Percentiles rank a stretch among this genome's conserved stretches.
These are phyloP conservation scores for Rhinogobio ventralis DNA, from an alignment of 2,797 vertebrate species.

Conservation along the genomic window DNA sequence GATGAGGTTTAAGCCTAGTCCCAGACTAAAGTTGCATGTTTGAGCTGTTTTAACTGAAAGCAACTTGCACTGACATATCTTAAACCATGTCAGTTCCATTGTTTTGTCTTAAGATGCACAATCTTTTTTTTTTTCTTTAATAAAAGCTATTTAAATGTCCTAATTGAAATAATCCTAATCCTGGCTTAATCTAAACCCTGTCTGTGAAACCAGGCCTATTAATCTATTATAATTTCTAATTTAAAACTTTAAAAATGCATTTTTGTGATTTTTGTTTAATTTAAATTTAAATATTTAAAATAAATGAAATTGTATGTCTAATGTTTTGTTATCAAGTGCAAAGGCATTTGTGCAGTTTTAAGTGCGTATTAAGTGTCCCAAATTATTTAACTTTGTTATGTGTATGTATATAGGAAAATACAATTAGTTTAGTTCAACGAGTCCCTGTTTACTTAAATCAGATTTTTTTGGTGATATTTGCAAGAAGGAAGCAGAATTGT, in stretches of 20 bases:
- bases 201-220: no score
- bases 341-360: not conserved
- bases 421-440: not conserved
- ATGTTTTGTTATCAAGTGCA: not conserved
- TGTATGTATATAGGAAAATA: not conserved
- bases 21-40: not conserved
- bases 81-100: no score
- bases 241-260: no score
- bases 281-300: not conserved
- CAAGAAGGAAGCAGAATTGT: constrained; percentile 31
- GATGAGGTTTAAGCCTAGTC: not conserved
- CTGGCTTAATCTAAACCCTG: no score
- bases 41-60: not conserved
- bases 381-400: not conserved
- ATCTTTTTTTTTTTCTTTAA: no score
- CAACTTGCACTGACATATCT: not conserved
- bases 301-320: not conserved
- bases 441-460: constrained; percentile 2
- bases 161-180: no score
- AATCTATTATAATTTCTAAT: no score
- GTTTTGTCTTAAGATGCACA: no score
- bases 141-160: no score
- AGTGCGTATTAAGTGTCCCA: not conserved
- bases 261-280: no score
- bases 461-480: constrained; percentile 22